These are phyloP conservation scores for Solenopsis invicta DNA, from an alignment of 1,140 invertebrate genomes.

Conservation along the genomic window DNA sequence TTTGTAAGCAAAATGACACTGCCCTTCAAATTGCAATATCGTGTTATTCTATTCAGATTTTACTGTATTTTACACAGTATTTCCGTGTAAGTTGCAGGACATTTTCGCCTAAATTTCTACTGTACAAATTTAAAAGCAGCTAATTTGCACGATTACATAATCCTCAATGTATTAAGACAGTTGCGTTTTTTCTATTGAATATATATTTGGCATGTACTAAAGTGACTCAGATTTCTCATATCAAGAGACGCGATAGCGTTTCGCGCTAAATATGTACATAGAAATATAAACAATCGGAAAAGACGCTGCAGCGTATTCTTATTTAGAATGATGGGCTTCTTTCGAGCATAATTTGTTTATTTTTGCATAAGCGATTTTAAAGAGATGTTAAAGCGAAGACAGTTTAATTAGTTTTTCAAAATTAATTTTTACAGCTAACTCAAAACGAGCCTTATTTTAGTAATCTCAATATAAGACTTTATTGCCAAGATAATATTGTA, in stretches of 20 bases:
- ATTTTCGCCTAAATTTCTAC: slow-evolving; percentile 29
- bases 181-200: neutral
- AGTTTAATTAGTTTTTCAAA: neutral
- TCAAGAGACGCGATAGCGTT: neutral
- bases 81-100: neutral
- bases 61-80: slow-evolving; percentile 14
- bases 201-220: neutral
- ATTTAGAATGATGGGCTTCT: neutral
- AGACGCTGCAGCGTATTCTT: neutral
- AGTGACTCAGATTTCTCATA: slow-evolving; percentile 27
- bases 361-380: neutral
- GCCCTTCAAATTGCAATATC: slow-evolving; percentile 39
- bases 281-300: neutral
- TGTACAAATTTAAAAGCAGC: slow-evolving; percentile 21
- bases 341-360: neutral
- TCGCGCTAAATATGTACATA: neutral
- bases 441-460: neutral
- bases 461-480: neutral
- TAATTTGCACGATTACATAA: slow-evolving; percentile 9
- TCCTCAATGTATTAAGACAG: neutral
- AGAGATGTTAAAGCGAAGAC: neutral
- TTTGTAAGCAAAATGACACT: slow-evolving; percentile 52
- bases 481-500: neutral
- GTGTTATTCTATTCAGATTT: slow-evolving; percentile 30
- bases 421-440: neutral